phyloP scores from a whole-genome alignment of 2,888 invertebrate genomes.

The Lottia scabra region DNA sequence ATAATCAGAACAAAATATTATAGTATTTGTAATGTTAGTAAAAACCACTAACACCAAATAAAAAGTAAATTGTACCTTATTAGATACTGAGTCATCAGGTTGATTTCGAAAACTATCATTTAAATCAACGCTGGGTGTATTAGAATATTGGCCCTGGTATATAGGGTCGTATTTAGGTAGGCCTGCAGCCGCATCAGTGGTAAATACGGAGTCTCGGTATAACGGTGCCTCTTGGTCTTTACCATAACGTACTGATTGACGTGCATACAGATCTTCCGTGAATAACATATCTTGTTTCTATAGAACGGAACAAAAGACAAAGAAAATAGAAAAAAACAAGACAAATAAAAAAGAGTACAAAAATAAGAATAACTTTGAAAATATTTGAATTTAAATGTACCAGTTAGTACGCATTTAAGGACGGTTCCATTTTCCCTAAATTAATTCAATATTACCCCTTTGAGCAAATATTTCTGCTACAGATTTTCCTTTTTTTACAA shows the following conservation, averaged over 20 bases:
- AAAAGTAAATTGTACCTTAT: background rate
- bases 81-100: slow-evolving; percentile 54
- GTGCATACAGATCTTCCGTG: slow-evolving; percentile 53
- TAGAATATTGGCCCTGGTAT: slow-evolving; percentile 36
- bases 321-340: slow-evolving; percentile 22
- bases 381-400: background rate
- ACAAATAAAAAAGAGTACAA: slow-evolving; percentile 10
- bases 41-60: too few species aligned
- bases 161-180: slow-evolving; percentile 22
- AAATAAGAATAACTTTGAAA: slow-evolving; percentile 18
- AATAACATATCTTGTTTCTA: slow-evolving; percentile 23
- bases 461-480: too few species aligned
- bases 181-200: slow-evolving; percentile 4
- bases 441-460: too few species aligned
- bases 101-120: slow-evolving; percentile 77
- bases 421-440: too few species aligned
- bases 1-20: too few species aligned
- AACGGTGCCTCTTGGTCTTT: slow-evolving; percentile 35
- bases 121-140: slow-evolving; percentile 36
- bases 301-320: slow-evolving; percentile 21
- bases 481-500: too few species aligned
- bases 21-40: too few species aligned
- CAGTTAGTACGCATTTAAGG: too few species aligned
- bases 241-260: slow-evolving; percentile 52
- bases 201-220: slow-evolving; percentile 33